phyloP scores from a whole-genome alignment of 2,113 vertebrate genomes.

The Lutjanus erythropterus region DNA sequence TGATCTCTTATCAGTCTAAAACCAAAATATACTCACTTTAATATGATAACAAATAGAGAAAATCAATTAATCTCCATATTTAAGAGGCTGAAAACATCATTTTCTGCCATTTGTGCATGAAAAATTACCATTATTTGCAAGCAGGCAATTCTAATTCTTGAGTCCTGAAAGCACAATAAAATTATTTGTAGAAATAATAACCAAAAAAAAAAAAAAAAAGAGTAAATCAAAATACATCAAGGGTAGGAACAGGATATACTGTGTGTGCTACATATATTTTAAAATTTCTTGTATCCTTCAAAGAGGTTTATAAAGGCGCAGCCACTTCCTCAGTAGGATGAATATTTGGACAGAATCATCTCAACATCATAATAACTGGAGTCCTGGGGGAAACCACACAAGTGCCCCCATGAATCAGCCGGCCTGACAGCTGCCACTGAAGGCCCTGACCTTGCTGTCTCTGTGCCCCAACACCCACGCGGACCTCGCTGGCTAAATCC shows the following conservation, averaged over 20 bases:
- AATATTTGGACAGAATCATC: constrained; percentile 1
- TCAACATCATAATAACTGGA: constrained; percentile 3
- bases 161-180: no score
- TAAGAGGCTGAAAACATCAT: no score
- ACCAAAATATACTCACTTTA: no score
- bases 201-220: background rate
- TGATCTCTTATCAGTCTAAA: no score
- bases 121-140: no score
- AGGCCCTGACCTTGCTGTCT: constrained; percentile 46
- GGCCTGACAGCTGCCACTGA: constrained; percentile 33
- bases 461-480: constrained; percentile 28
- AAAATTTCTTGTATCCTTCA: background rate
- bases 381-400: constrained; percentile 34
- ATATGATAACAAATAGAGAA: no score
- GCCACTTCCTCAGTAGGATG: background rate
- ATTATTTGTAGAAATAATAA: background rate
- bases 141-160: no score
- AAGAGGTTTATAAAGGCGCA: background rate
- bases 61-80: no score
- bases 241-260: background rate
- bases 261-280: background rate
- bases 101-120: no score
- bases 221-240: background rate
- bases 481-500: constrained; percentile 52
- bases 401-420: constrained; percentile 54